Conservation (phyloP, 2,113 vertebrate species). For the Crotalus horridus region DNA sequence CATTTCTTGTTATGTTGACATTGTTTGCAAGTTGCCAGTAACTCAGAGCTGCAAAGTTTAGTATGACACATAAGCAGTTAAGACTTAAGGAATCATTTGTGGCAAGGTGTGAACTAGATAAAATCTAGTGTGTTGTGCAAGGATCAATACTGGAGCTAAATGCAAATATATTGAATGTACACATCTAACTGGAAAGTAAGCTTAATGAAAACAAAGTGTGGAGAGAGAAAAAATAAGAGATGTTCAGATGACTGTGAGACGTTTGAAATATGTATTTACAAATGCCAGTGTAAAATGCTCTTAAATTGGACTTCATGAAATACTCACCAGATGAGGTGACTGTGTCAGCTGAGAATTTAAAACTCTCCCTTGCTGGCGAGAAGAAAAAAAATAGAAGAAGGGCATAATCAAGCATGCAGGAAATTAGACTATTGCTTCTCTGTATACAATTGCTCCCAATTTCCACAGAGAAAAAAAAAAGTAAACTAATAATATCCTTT, state of each 20-base stretch:
- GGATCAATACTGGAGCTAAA: conserved; percentile 51
- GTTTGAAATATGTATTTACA: background rate
- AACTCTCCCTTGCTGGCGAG: background rate
- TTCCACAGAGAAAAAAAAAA: background rate
- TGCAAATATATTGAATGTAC: conserved; percentile 54
- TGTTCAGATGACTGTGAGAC: background rate
- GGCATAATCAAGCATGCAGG: background rate
- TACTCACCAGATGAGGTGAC: background rate
- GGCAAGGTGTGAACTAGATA: conserved; percentile 37
- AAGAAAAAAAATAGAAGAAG: background rate
- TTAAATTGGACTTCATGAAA: background rate
- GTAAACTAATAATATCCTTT: background rate
- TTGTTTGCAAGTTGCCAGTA: conserved; percentile 35
- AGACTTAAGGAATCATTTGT: conserved; percentile 44
- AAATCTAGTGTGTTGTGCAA: conserved; percentile 45
- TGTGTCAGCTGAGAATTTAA: background rate
- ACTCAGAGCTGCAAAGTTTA: conserved; percentile 22
- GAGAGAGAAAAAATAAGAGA: conserved; percentile 16
- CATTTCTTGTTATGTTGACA: conserved; percentile 17
- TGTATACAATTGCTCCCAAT: background rate
- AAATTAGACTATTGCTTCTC: background rate
- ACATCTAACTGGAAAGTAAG: conserved; percentile 51
- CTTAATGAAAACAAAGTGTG: conserved; percentile 46
- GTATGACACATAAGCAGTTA: conserved; percentile 12
- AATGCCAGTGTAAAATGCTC: background rate